Evolutionary conservation across 2,113 vertebrate species (phyloP).

Genomic region (Pseudonaja textilis): DNA sequence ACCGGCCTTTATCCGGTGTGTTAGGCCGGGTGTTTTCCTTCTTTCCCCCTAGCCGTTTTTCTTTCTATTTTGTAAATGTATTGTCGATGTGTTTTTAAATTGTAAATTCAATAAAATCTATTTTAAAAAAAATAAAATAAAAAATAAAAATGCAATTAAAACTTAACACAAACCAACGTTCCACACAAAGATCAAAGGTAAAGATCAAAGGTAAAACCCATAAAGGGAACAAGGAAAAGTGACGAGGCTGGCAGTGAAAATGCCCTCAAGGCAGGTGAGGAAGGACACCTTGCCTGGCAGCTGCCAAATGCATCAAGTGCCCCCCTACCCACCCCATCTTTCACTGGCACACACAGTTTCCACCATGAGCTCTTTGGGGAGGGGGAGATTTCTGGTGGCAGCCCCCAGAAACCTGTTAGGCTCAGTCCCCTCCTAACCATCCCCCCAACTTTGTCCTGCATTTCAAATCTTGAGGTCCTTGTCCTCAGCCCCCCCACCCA

Average conservation of each 20-base stretch:
- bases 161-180: neutral
- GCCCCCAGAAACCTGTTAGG: neutral
- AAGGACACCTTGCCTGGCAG: neutral
- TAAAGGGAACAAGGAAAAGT: neutral
- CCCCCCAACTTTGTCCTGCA: neutral
- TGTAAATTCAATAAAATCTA: no score
- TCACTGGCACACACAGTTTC: neutral
- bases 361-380: accelerated
- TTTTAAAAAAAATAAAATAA: no score
- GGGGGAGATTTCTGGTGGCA: neutral
- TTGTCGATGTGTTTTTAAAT: no score
- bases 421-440: neutral
- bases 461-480: neutral
- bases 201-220: neutral
- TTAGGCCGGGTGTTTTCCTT: no score
- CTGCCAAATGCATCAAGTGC: neutral
- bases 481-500: neutral
- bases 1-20: no score
- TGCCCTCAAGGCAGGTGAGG: neutral
- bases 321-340: no score
- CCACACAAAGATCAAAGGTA: neutral
- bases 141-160: neutral
- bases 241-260: neutral
- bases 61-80: no score
- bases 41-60: no score